Evolutionary conservation across 2,888 invertebrate genomes (phyloP).

Genomic region (Malthinus flaveolus): DNA sequence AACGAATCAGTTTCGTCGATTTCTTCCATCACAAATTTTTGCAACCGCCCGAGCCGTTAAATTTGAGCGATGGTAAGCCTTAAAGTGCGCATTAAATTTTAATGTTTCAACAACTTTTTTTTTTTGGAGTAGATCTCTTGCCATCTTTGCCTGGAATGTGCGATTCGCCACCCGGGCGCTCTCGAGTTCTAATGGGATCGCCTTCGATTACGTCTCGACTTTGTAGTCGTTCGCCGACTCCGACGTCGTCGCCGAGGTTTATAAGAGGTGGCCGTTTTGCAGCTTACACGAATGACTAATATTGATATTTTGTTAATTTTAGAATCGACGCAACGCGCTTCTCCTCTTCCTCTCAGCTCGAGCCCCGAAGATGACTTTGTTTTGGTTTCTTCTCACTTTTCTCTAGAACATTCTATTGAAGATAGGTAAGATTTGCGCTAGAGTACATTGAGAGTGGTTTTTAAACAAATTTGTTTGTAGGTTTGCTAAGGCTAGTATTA

Average conservation of each 20-base stretch:
- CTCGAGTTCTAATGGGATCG: conserved; percentile 30
- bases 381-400: conserved; percentile 71
- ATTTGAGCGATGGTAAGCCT: conserved; percentile 22
- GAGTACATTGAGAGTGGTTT: not conserved
- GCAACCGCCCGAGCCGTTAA: conserved; percentile 62
- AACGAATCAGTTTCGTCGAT: conserved; percentile 93
- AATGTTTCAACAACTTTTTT: not conserved
- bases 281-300: not conserved
- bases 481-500: not conserved
- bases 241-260: conserved; percentile 46
- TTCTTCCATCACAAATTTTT: conserved; percentile 95
- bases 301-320: conserved; percentile 31
- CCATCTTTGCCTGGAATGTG: conserved; percentile 43
- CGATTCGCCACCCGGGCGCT: conserved; percentile 43
- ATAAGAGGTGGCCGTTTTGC: conserved; percentile 44
- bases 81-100: not conserved
- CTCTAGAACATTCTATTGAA: conserved; percentile 63
- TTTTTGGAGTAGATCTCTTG: conserved; percentile 38
- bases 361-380: conserved; percentile 85
- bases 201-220: conserved; percentile 23
- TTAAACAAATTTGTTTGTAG: not conserved
- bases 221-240: conserved; percentile 40
- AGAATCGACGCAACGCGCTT: conserved; percentile 49
- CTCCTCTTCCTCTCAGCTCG: conserved; percentile 54
- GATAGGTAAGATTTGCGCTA: not conserved